Evolutionary conservation across 2,888 invertebrate genomes (phyloP), one percentile per base, ranked within the genome.

Genomic region (Tenthredo notha): DNA sequence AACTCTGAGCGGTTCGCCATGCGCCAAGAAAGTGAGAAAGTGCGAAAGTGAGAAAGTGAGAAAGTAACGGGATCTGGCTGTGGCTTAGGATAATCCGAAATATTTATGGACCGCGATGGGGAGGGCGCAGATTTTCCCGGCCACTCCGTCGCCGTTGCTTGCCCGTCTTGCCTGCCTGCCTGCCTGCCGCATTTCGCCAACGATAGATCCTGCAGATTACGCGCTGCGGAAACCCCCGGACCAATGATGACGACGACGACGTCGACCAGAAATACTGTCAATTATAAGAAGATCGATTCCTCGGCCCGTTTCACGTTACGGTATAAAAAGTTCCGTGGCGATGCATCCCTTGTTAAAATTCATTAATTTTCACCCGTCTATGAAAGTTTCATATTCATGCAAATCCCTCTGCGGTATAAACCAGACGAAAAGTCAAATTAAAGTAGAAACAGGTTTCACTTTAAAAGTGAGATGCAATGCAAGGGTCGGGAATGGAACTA

Each of bases 311-410:
- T 74, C 40, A 25, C n/a, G 40, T 67, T 43, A 43, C 74, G 74
- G 29, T 74, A 10, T 29, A 67, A 29, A 33, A 33, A 67, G 33
- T 29, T 67, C 25, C 54, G 47, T 54, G 5, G 50, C 77, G 77
- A 25, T 54, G 50, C 87, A 86, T 85, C 86, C 88, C 92, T 92
- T 90, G 92, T 93, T 92, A 92, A 93, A 93, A 93, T 93, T 92
- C 92, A 93, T 93, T 92, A 92, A 92, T 92, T 74, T 92, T 93
- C 89, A 88, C 86, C 88, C 90, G 90, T 90, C 90, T 90, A 91
- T 90, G 90, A 92, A 92, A 91, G 88, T 92, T 92, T 92, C 91
- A 92, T 93, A 92, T 91, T 92, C 91, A 92, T 93, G 92, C 92
- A 92, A 93, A 93, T 93, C 89, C 88, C 85, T 29, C 61, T 15